phyloP scores from a whole-genome alignment of 2,888 invertebrate species.

The Chrysolina haemoptera region DNA sequence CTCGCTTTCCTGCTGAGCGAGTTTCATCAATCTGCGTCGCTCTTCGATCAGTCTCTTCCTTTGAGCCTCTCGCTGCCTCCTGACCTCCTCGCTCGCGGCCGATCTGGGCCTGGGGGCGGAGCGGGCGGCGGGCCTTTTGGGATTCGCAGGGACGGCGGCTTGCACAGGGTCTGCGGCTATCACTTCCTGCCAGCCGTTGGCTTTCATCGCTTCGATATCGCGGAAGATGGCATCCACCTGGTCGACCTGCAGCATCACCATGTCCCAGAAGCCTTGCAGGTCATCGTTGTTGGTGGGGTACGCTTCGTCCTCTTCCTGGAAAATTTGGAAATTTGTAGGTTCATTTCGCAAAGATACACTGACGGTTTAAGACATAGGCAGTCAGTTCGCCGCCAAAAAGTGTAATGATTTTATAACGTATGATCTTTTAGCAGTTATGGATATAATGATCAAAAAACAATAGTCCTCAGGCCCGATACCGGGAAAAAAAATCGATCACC shows the following conservation, averaged over 20 bases:
- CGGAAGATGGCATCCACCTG: conserved; percentile 87
- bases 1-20: conserved; percentile 54
- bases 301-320: conserved; percentile 81
- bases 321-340: conserved; percentile 23
- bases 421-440: no score
- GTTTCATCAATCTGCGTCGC: conserved; percentile 75
- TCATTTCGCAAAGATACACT: no score
- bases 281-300: conserved; percentile 93
- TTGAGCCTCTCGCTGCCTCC: conserved; percentile 77
- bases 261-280: conserved; percentile 97
- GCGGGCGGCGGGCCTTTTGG: conserved; percentile 46
- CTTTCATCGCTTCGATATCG: conserved; percentile 77
- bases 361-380: no score
- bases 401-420: no score
- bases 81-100: conserved; percentile 26
- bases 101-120: conserved; percentile 5
- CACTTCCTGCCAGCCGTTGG: conserved; percentile 78
- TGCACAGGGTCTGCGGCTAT: background rate
- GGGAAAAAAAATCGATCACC: no score
- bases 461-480: no score
- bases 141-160: conserved; percentile 41
- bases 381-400: no score
- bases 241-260: conserved; percentile 93
- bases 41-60: conserved; percentile 87
- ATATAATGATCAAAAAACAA: no score